Evolutionary conservation across 2,888 invertebrate genomes (phyloP), one percentile per base, ranked within the genome.

Genomic region (Gymnosoma rotundatum): DNA sequence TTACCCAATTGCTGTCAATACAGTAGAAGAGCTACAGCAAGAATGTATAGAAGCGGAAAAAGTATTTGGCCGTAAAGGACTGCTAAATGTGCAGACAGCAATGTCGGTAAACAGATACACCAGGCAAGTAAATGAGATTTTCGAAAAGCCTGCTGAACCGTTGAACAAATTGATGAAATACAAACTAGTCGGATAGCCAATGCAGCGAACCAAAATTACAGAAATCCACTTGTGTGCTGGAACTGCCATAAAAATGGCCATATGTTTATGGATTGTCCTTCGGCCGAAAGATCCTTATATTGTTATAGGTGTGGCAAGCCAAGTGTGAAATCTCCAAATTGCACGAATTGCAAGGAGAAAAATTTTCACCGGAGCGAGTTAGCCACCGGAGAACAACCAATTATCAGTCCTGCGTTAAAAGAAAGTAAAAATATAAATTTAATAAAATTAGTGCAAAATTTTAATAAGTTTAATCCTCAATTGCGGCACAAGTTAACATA

Each of bases 211-310:
- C 45, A 38, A 38, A 38, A 16, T 16, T 14, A n/a, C 10, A 42
- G 48, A 69, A 56, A 21, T 36, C 58, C 56, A 14, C 16, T 69
- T 1, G 38, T 36, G 7, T 81, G 81, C 20, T 81, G 70, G 70
- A 75, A 81, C 10, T 81, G 81, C 21, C 20, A n/a, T 0, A 20
- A 76, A 21, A 16, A 6, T 8, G 70, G 81, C 1, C 66, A 82
- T 50, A 14, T 56, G 16, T 82, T 64, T 18, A 75, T 75, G 70
- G 75, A 81, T 4, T 81, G 75, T 25, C 42, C 32, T 2, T 75
- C 75, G 6, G 10, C 42, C 0, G 64, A 52, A 9, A 69, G 75
- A n/a, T 48, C 60, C 7, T 50, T 75, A 1, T 81, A 75, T 58
- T 80, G 80, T 7, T 80, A 80, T 8, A 48, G n/a, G 48, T 52